phyloP scores from a whole-genome alignment of 1,140 invertebrate species.

The Micrasema longulum region DNA sequence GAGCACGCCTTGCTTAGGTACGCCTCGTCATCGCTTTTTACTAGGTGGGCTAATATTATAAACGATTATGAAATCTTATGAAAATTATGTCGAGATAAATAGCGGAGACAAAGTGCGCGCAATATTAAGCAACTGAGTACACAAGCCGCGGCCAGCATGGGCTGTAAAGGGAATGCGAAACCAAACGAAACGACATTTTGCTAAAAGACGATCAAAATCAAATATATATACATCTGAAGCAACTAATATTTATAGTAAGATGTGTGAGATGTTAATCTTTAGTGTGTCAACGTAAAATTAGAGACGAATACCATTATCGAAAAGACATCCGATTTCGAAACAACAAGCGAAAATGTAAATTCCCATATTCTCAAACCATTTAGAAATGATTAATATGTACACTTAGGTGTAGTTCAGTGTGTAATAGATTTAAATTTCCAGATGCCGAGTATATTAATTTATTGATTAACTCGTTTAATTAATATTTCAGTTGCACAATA shows the following conservation, averaged over 20 bases:
- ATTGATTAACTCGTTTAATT: too few species aligned
- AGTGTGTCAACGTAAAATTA: slow-evolving; percentile 4
- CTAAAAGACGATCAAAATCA: background rate
- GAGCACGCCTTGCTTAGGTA: too few species aligned
- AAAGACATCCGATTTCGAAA: too few species aligned
- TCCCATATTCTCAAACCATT: too few species aligned
- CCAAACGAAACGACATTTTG: slow-evolving; percentile 1
- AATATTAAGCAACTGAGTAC: slow-evolving; percentile 26
- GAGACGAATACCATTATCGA: too few species aligned
- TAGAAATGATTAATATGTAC: too few species aligned
- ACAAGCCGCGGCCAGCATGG: background rate
- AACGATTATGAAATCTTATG: slow-evolving; percentile 4
- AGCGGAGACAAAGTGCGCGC: background rate
- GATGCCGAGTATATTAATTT: too few species aligned
- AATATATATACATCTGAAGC: slow-evolving; percentile 11
- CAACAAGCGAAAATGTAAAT: too few species aligned
- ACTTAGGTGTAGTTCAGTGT: too few species aligned
- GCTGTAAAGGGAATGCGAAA: background rate
- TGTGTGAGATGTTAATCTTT: too few species aligned
- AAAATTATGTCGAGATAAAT: slow-evolving; percentile 4
- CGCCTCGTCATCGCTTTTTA: background rate
- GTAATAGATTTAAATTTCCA: too few species aligned
- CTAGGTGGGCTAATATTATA: slow-evolving; percentile 7
- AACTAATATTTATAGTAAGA: slow-evolving; percentile 13
- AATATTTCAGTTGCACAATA: too few species aligned